These are phyloP conservation scores for Metellina segmentata DNA, from an alignment of 2,888 invertebrate genomes.

Conservation along the genomic window DNA sequence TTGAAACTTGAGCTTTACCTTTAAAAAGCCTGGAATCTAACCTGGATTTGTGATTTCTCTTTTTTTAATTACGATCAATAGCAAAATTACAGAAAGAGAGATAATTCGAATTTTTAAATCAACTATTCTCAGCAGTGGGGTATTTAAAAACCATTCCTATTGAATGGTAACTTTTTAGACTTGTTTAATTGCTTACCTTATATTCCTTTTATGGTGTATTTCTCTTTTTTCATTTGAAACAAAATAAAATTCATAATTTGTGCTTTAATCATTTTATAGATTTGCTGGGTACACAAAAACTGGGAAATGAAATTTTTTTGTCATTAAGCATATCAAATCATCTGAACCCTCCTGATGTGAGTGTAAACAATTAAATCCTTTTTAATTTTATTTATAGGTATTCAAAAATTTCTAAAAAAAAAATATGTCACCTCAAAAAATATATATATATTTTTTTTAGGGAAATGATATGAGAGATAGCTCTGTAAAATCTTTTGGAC, in stretches of 20 bases:
- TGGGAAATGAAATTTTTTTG: constrained; percentile 79
- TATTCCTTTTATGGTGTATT: not conserved
- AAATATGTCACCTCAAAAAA: not conserved
- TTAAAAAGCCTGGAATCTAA: too few relatives aligned
- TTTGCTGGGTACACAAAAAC: constrained; percentile 70
- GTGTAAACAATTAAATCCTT: not conserved
- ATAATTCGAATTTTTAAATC: too few relatives aligned
- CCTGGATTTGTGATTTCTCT: too few relatives aligned
- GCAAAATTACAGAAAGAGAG: too few relatives aligned
- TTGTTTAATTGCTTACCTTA: not conserved
- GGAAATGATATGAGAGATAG: constrained; percentile 23
- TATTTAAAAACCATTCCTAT: too few relatives aligned
- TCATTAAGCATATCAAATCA: constrained; percentile 69
- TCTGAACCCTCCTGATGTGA: constrained; percentile 59
- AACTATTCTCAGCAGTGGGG: too few relatives aligned
- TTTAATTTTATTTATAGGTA: not conserved
- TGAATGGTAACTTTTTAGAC: not conserved
- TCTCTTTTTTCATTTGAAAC: not conserved
- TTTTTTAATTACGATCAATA: too few relatives aligned
- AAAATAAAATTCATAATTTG: too few relatives aligned
- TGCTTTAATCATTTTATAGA: constrained; percentile 23
- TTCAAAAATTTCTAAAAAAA: not conserved
- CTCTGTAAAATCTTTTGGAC: constrained; percentile 29
- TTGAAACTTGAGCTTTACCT: too few relatives aligned
- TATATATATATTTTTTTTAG: constrained; percentile 12